Evolutionary conservation across 2,888 invertebrate species (phyloP), one percentile per base, ranked within the genome.

Genomic region (Tricholauxania praeusta): DNA sequence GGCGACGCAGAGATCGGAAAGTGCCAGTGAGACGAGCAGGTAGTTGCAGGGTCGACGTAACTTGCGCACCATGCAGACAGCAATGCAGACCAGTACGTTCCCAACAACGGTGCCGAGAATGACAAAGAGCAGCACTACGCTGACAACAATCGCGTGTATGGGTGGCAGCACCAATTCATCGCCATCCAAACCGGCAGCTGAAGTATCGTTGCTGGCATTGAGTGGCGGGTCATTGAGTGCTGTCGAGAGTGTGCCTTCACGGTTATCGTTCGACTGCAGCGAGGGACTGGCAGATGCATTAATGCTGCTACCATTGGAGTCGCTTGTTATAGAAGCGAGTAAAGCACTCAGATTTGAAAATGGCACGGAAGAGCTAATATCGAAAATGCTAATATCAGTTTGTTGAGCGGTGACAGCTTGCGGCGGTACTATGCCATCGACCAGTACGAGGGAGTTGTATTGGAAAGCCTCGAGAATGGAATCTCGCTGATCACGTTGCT

Each of bases 1-100:
- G 4, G 98, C 97, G 71, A 99, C 98, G 86, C 98, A 96, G 78
- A 99, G 91, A 88, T 99, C 99, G 79, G 98, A 97, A 76, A 98
- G 94, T 74, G 99, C 99, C 83, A 99, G 89, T 60, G 98, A 98
- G 62, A 98, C 97, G 71, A 98, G 91, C 77, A 96, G 89, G 86
- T 96, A 96, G 89, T 96, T 96, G 88, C 96, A 96, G 67, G 95
- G 96, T 81, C 94, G 91, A 82, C 96, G 92, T 82, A 98, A 89
- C 83, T 96, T 96, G 75, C 97, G 91, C 79, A 99, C 99, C 82
- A 97, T 92, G 84, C 96, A 95, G 71, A 99, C 97, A 72, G 98
- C 98, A 51, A 97, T 92, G 87, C 97, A 98, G 80, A 99, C 98
- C 74, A 98, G 89, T 73, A 97, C 91, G 89, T 99, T 98, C 64